Evolutionary conservation across 1,140 invertebrate genomes (phyloP).

Genomic region (Drosophila seguyi): DNA sequence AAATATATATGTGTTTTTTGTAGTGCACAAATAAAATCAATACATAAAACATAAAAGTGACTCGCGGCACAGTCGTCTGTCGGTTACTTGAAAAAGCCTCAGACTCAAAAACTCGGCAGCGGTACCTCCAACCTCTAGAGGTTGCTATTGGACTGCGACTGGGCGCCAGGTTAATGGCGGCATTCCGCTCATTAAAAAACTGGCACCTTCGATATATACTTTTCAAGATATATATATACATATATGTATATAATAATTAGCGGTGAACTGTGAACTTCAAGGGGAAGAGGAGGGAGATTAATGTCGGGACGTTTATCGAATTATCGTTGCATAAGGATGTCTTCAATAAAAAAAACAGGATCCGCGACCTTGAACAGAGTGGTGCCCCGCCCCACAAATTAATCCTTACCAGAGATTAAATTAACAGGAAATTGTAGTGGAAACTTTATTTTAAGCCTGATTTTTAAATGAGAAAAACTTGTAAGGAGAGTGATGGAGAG

Average conservation of each 20-base stretch:
- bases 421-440: neutral
- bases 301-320: constrained; percentile 47
- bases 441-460: neutral
- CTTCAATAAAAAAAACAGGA: constrained; percentile 21
- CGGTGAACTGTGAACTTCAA: constrained; percentile 74
- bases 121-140: constrained; percentile 15
- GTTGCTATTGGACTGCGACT: constrained; percentile 1
- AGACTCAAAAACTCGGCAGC: constrained; percentile 20
- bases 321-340: constrained; percentile 49
- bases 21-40: constrained; percentile 73
- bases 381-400: constrained; percentile 8
- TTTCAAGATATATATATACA: neutral
- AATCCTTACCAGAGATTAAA: constrained; percentile 4
- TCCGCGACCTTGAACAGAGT: constrained; percentile 24
- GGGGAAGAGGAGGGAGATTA: constrained; percentile 1
- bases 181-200: constrained; percentile 11
- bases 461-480: neutral
- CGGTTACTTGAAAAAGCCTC: constrained; percentile 65
- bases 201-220: constrained; percentile 6
- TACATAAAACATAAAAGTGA: constrained; percentile 79
- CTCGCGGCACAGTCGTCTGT: constrained; percentile 48
- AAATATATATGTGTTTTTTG: neutral
- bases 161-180: constrained; percentile 46
- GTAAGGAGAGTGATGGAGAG: neutral
- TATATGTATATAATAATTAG: constrained; percentile 56